Evolutionary conservation across 2,113 vertebrate species (phyloP).

Genomic region (Phaetusa simplex): DNA sequence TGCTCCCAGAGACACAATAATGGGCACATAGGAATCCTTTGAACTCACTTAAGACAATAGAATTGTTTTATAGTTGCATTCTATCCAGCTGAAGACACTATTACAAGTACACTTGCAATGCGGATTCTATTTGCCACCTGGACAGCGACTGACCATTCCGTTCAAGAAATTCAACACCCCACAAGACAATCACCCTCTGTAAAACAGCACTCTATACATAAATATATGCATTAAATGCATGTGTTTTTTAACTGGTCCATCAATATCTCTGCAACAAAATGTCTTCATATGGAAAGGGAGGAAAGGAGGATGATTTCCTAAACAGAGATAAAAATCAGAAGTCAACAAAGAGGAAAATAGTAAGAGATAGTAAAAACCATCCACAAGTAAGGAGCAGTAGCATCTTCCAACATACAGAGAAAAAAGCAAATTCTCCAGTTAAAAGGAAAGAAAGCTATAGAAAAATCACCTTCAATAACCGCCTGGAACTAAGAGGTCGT

Average conservation of each 20-base stretch:
- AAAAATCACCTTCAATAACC: not conserved
- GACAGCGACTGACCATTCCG: not conserved
- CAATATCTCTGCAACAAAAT: not conserved
- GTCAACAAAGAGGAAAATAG: not conserved
- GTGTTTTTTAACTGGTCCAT: not conserved
- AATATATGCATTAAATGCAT: not conserved
- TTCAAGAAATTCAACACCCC: not conserved
- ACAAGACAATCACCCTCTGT: not conserved
- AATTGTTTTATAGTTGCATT: not conserved
- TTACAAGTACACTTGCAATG: not conserved
- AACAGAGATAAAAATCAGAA: not conserved
- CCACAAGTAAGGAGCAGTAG: not conserved
- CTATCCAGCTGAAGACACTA: not conserved
- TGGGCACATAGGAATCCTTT: not conserved
- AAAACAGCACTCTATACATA: not conserved
- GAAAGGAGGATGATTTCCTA: not conserved
- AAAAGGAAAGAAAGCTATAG: not conserved
- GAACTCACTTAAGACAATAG: not conserved
- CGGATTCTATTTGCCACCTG: not conserved
- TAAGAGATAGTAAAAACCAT: not conserved
- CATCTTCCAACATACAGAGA: not conserved
- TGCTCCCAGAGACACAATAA: not conserved
- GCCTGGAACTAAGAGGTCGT: not conserved
- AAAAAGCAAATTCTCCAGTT: not conserved
- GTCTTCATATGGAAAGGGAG: not conserved